Conservation (phyloP, 2,888 invertebrate species). For the Campaea margaritaria region DNA sequence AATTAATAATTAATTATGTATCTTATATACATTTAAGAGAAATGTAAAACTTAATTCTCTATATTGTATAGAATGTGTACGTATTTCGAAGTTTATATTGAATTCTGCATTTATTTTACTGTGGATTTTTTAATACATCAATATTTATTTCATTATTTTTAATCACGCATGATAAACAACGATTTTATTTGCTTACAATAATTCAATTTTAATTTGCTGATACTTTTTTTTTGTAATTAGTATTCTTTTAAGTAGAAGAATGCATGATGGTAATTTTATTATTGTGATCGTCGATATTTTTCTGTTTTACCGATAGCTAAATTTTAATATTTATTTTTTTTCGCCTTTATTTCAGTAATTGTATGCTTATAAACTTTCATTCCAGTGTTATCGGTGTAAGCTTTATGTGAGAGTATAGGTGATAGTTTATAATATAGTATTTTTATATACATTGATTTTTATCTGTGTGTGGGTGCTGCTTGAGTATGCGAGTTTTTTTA, state of each 20-base stretch:
- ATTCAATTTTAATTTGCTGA: conserved; percentile 71
- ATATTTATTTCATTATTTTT: conserved; percentile 49
- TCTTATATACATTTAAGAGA: conserved; percentile 27
- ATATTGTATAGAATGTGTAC: conserved; percentile 41
- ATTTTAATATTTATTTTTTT: conserved; percentile 50
- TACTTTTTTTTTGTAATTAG: conserved; percentile 54
- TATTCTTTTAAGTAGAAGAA: conserved; percentile 56
- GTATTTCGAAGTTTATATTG: conserved; percentile 34
- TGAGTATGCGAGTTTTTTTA: conserved; percentile 63
- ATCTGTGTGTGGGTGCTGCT: conserved; percentile 71
- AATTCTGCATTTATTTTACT: conserved; percentile 74
- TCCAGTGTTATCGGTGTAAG: conserved; percentile 80
- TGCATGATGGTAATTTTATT: conserved; percentile 61
- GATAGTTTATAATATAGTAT: conserved; percentile 64
- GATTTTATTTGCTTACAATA: conserved; percentile 72
- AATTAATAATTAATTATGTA: conserved; percentile 23
- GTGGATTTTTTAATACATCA: conserved; percentile 58
- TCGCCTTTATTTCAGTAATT: conserved; percentile 60
- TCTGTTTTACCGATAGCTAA: conserved; percentile 36
- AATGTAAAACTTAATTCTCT: neutral
- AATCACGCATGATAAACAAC: conserved; percentile 69
- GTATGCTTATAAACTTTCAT: conserved; percentile 78
- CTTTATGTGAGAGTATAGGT: conserved; percentile 74
- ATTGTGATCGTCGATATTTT: conserved; percentile 52
- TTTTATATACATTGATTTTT: conserved; percentile 67